Base-by-base conservation (phyloP, 1,140 invertebrate genomes). In the Drosophila orena region DNA sequence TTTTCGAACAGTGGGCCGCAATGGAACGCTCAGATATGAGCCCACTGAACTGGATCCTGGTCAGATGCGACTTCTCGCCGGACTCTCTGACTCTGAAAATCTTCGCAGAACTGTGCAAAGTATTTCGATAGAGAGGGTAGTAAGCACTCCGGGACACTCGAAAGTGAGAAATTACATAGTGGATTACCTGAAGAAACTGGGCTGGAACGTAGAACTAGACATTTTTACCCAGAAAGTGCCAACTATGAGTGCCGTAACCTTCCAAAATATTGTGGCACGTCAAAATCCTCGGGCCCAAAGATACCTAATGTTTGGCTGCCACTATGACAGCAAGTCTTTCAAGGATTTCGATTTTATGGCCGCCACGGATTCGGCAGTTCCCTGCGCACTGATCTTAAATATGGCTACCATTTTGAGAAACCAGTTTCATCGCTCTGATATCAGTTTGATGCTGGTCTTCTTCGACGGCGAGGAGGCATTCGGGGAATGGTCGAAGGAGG, bases 391-490 rank as follows among this genome's bases (percentile, higher is more conserved):
- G 94, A 93, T 99, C 93, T 93, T 99, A 5, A 96, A 99, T 91
- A 90, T 99, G 15, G 98, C 97, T 4, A 93, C 94, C 74, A 94
- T 96, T 44, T 94, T 99, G 92, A 81, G 93, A 27, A 80, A 94
- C 12, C 90, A 95, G 46, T 93, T 92, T 0, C 94, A 96, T 35
- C 8, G 54, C 30, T 93, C 92, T 30, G 94, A 97, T 40, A 91
- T 98, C 0, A 97, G 97, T 56, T 93, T 99, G 6, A 97, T 98
- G 94, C 95, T 99, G 47, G 94, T 99, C 72, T 99, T 99, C 93
- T 98, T 99, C 84, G 98, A 99, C 91, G 98, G 98, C 0, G 98
- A 99, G 93, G 98, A 99, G 94, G 98, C 98, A 3, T 99, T 99
- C 92, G 78, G 94, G 15, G 79, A 94, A 1, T 38, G 34, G 61